These are phyloP conservation scores for Tympanoctomys barrerae DNA, from an alignment of 2,797 vertebrate species.

Conservation along the genomic window DNA sequence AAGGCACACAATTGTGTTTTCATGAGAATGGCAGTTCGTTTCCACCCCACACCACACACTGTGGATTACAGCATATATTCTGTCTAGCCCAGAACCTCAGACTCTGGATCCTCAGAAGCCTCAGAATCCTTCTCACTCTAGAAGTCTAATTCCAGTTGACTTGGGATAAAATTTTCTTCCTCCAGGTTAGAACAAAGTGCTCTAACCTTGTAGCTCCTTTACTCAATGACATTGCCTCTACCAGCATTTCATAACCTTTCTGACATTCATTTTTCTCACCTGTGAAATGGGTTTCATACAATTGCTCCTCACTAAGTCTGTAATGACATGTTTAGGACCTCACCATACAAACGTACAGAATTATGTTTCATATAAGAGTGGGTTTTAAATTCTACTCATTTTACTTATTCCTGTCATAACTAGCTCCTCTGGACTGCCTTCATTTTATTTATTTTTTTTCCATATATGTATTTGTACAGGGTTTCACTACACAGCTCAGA, in stretches of 20 bases:
- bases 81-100: background rate
- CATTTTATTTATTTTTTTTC: too few relatives aligned
- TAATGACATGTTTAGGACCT: slow-evolving; percentile 3
- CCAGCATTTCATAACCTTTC: background rate
- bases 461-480: too few relatives aligned
- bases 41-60: background rate
- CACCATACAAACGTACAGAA: background rate
- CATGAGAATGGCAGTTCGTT: too few relatives aligned
- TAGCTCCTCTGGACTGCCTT: background rate
- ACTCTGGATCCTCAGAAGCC: background rate
- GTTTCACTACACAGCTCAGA: too few relatives aligned
- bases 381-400: slow-evolving; percentile 36
- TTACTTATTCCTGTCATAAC: slow-evolving; percentile 14
- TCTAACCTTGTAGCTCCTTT: background rate
- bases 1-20: background rate
- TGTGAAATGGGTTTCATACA: background rate
- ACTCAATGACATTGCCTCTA: background rate
- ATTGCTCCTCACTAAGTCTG: background rate
- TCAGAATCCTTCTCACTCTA: background rate
- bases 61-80: background rate
- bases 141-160: background rate
- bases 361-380: background rate
- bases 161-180: background rate
- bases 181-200: background rate
- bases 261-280: slow-evolving; percentile 3